phyloP scores from a whole-genome alignment of 2,113 vertebrate genomes.

The Cyanoliseus patagonus region DNA sequence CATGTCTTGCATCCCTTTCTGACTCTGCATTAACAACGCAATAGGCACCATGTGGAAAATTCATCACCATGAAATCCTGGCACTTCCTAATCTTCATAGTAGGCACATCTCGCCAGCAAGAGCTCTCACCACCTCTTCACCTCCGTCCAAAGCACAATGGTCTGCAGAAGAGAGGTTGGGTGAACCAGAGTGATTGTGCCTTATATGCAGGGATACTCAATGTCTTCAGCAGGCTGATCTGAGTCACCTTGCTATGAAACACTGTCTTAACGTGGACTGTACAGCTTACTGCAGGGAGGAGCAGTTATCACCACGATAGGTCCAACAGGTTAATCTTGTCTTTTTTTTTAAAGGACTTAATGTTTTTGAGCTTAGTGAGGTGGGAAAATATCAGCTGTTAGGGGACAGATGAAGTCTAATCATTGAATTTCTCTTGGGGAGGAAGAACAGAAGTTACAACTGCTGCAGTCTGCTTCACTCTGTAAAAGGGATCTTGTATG shows the following conservation, averaged over 20 bases:
- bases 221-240: conserved; percentile 29
- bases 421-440: not conserved
- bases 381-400: not conserved
- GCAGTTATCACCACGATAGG: not conserved
- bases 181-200: conserved; percentile 16
- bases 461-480: conserved; percentile 47
- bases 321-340: not conserved
- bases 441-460: not conserved
- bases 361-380: not conserved
- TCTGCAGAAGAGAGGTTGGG: not conserved
- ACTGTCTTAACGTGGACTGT: conserved; percentile 38
- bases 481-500: conserved; percentile 51
- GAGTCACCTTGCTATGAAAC: conserved; percentile 27
- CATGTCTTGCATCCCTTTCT: not conserved
- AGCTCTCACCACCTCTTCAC: not conserved
- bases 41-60: not conserved
- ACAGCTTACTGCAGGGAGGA: conserved; percentile 7
- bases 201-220: conserved; percentile 7
- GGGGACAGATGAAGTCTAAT: not conserved
- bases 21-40: not conserved
- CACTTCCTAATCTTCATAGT: not conserved
- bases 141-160: conserved; percentile 34
- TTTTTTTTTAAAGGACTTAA: not conserved
- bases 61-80: not conserved
- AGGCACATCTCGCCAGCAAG: conserved; percentile 14